Base-by-base conservation (phyloP, 2,888 invertebrate genomes). In the Hymenopus coronatus region DNA sequence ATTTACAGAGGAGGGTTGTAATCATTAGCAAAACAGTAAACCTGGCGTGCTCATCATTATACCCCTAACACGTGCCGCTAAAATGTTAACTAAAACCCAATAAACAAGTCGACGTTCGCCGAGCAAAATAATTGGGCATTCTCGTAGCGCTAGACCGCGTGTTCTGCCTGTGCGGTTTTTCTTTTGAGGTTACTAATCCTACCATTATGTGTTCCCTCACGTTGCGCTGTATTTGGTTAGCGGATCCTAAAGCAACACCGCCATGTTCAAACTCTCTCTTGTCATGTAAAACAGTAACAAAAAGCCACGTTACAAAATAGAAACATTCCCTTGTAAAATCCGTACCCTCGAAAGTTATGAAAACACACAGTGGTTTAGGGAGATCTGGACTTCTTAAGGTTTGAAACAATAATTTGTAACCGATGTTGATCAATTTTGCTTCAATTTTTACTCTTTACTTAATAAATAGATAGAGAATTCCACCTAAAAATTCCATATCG, bases 11-110 rank as follows among this genome's bases (percentile, higher is more conserved):
- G 83, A 28, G 83, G 83, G 27, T 28, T 86, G 70, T 30, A 86
- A 81, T 81, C 86, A 86, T 86, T 86, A 86, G 86, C 84, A 30
- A 70, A 28, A 28, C 84, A 84, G 25, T 84, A 84, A 28, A 84
- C 84, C 84, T 30, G 30, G 28, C 14, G 54, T 70, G 54, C 54
- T 30, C 85, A 27, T 85, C 85, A 85, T 85, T 85, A 85, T 27
- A 54, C n/a, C 85, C 40, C 84, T 84, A 33, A 20, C 40, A 33
- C 40, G 30, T 27, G 81, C 40, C 30, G 28, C 28, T 86, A 81
- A 86, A 85, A 85, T 70, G 85, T 85, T 54, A 85, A 70, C 85
- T 85, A 85, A 85, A 85, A 28, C 85, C 85, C 70, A 85, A 86
- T 86, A 84, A 84, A 84, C 25, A 70, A 70, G 20, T 25, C 54